phyloP scores from a whole-genome alignment of 2,888 invertebrate genomes.

The Lepidochitona cinerea region DNA sequence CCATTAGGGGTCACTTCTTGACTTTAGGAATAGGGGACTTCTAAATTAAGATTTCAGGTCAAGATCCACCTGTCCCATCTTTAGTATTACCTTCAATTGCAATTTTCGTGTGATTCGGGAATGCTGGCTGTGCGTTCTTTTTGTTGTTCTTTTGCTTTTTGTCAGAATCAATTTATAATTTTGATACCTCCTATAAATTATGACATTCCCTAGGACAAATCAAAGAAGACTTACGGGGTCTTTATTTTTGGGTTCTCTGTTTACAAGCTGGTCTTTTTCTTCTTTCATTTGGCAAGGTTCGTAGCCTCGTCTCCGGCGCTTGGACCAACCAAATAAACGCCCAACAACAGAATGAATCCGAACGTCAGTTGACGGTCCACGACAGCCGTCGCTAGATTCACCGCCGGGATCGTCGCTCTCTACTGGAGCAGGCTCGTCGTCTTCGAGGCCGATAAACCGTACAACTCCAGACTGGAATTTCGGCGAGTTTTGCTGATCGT shows the following conservation, averaged over 20 bases:
- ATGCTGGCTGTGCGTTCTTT: too few species aligned
- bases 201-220: too few species aligned
- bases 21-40: too few species aligned
- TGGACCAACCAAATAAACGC: neutral
- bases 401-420: neutral
- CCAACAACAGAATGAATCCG: neutral
- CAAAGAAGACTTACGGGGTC: neutral
- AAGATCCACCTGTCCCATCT: too few species aligned
- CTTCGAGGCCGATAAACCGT: neutral
- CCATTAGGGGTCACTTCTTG: too few species aligned
- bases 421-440: neutral
- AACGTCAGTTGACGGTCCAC: neutral
- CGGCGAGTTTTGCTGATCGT: neutral
- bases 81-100: too few species aligned
- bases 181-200: too few species aligned
- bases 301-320: neutral
- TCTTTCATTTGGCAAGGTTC: constrained; percentile 1
- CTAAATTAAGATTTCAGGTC: too few species aligned
- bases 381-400: neutral
- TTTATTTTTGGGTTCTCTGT: neutral
- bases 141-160: too few species aligned
- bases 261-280: neutral
- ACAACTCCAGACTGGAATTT: neutral
- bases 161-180: too few species aligned
- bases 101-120: too few species aligned